Evolutionary conservation across 1,140 invertebrate species (phyloP).

Genomic region (Heliothis subflexa): DNA sequence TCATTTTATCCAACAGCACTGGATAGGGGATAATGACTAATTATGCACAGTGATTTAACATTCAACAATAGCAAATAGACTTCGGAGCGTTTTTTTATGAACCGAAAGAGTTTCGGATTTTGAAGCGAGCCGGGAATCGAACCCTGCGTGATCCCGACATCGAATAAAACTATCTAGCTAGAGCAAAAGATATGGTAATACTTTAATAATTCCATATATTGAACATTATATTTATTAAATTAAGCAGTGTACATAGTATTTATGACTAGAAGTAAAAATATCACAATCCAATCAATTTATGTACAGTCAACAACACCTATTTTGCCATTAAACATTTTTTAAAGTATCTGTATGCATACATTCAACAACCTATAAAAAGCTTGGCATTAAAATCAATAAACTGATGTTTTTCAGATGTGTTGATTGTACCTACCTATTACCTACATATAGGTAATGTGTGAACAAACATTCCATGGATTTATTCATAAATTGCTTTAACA

Average conservation of each 20-base stretch:
- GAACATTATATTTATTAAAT: conserved; percentile 54
- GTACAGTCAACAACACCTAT: conserved; percentile 47
- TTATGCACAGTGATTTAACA: no score
- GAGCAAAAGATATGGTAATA: neutral
- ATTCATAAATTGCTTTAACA: neutral
- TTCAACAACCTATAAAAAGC: conserved; percentile 25
- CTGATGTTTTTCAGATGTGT: conserved; percentile 11
- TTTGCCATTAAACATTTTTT: conserved; percentile 30
- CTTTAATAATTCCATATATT: neutral
- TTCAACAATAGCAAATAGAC: no score
- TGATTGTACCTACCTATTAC: conserved; percentile 4
- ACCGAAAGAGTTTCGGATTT: no score
- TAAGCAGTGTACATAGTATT: conserved; percentile 63
- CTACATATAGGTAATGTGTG: neutral
- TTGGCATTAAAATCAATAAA: conserved; percentile 7
- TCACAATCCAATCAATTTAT: conserved; percentile 63
- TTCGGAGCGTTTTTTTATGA: no score
- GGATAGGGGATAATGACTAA: no score
- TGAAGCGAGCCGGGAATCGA: no score
- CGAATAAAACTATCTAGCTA: neutral
- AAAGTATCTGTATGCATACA: neutral
- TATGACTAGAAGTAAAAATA: conserved; percentile 68
- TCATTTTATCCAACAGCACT: no score
- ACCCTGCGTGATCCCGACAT: neutral
- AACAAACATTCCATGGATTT: conserved; percentile 17